Conservation (phyloP, 2,888 invertebrate species). For the Nomada fucata region DNA sequence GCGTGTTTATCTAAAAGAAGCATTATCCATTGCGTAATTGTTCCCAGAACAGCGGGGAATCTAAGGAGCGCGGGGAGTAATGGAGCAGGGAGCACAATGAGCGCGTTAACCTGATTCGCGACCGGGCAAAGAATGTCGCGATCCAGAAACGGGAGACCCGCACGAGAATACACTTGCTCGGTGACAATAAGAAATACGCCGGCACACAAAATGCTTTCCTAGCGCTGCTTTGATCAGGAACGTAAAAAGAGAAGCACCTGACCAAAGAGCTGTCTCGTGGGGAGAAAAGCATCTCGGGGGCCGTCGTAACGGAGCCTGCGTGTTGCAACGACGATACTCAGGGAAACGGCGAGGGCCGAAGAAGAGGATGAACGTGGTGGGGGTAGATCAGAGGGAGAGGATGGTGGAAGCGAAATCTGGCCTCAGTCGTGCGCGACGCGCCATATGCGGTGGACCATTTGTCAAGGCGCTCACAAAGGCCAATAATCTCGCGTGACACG, state of each 20-base stretch:
- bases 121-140: neutral
- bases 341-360: slow-evolving; percentile 43
- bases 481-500: slow-evolving; percentile 78
- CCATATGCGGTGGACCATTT: slow-evolving; percentile 80
- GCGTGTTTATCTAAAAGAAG: neutral
- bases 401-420: slow-evolving; percentile 70
- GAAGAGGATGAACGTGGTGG: slow-evolving; percentile 67
- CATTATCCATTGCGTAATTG: slow-evolving; percentile 23
- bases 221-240: slow-evolving; percentile 44
- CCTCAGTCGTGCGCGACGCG: slow-evolving; percentile 81
- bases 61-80: neutral
- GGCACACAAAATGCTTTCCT: slow-evolving; percentile 18
- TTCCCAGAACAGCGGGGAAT: neutral
- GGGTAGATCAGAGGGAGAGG: slow-evolving; percentile 73
- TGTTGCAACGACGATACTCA: slow-evolving; percentile 53
- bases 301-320: slow-evolving; percentile 68
- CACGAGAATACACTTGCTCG: slow-evolving; percentile 33
- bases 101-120: slow-evolving; percentile 19
- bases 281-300: slow-evolving; percentile 27
- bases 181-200: slow-evolving; percentile 41
- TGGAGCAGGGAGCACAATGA: slow-evolving; percentile 6
- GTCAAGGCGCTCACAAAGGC: slow-evolving; percentile 73
- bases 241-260: slow-evolving; percentile 48
- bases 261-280: slow-evolving; percentile 39
- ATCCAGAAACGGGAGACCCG: neutral